Conservation (phyloP, 2,888 invertebrate species). For the Matsumyia berberina region DNA sequence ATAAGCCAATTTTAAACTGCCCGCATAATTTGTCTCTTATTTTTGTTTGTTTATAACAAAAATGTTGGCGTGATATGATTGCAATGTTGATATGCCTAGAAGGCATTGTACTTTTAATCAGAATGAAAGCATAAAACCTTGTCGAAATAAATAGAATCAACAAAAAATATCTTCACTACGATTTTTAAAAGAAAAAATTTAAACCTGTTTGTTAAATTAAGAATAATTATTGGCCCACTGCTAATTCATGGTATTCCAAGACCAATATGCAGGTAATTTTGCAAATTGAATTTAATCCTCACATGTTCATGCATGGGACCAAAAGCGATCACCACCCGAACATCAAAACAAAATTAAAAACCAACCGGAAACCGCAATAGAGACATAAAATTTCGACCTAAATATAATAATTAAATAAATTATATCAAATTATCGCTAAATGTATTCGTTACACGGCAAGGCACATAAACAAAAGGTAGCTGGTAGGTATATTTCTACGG, state of each 20-base stretch:
- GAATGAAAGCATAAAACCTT: too few relatives aligned
- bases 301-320: background rate
- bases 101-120: too few relatives aligned
- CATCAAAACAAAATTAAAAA: background rate
- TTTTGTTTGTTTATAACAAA: too few relatives aligned
- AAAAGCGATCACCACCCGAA: background rate
- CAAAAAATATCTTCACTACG: too few relatives aligned
- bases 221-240: slow-evolving; percentile 19
- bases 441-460: slow-evolving; percentile 30
- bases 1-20: too few relatives aligned
- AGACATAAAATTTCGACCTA: background rate
- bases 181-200: background rate
- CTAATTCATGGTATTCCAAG: slow-evolving; percentile 9
- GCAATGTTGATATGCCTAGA: too few relatives aligned
- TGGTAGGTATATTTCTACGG: slow-evolving; percentile 1
- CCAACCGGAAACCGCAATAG: slow-evolving; percentile 21
- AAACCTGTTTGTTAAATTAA: background rate
- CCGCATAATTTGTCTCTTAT: too few relatives aligned
- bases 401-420: slow-evolving; percentile 28
- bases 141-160: too few relatives aligned
- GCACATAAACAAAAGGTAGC: slow-evolving; percentile 20
- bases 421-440: slow-evolving; percentile 33
- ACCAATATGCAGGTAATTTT: background rate
- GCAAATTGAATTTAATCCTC: background rate
- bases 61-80: too few relatives aligned